Evolutionary conservation across 92 coral and sea anemone species (phyloP).

Genomic region (Siderastrea radians): DNA sequence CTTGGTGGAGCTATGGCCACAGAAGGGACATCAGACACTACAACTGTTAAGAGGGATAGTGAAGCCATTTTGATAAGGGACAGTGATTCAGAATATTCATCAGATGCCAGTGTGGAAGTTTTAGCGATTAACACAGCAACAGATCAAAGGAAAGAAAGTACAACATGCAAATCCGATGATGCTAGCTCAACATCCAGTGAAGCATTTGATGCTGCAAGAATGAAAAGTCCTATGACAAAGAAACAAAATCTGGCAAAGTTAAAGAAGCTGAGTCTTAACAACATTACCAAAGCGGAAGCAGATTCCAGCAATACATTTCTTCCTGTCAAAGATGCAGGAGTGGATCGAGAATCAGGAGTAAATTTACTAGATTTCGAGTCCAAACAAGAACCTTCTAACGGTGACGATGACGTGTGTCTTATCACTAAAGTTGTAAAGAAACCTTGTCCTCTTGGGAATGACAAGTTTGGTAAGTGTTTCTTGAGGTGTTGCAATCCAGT

Average conservation of each 20-base stretch:
- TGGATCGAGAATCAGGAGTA: background rate
- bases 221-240: background rate
- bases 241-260: background rate
- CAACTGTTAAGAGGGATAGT: background rate
- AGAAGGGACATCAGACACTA: background rate
- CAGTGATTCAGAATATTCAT: slow-evolving; percentile 22
- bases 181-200: background rate
- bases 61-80: slow-evolving; percentile 17
- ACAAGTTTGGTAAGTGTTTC: slow-evolving; percentile 30
- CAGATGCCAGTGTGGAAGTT: slow-evolving; percentile 8
- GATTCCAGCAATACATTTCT: background rate
- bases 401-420: slow-evolving; percentile 29
- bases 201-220: background rate
- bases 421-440: slow-evolving; percentile 45
- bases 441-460: slow-evolving; percentile 33
- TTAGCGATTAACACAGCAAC: background rate
- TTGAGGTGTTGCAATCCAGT: slow-evolving; percentile 24
- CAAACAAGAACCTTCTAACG: background rate
- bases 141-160: background rate
- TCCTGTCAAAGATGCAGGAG: background rate
- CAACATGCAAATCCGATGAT: background rate
- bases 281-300: slow-evolving; percentile 1
- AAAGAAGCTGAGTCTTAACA: background rate
- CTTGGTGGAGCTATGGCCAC: background rate
- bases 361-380: background rate